phyloP scores from a whole-genome alignment of 2,888 invertebrate species.

The Lapara coniferarum region DNA sequence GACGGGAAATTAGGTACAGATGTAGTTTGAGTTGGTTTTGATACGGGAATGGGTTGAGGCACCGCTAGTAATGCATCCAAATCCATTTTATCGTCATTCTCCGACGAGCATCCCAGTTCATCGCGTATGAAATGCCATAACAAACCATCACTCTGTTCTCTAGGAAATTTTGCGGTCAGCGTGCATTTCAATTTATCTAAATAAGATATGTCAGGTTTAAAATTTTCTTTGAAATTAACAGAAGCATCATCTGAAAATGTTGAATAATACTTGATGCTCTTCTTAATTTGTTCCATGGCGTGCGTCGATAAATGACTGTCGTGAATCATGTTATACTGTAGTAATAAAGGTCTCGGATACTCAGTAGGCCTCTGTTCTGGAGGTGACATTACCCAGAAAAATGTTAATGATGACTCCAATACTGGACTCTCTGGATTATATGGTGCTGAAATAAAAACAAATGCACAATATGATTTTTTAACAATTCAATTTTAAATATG shows the following conservation, averaged over 20 bases:
- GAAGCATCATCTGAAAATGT: slow-evolving; percentile 77
- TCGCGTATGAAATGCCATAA: slow-evolving; percentile 92
- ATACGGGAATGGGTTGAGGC: slow-evolving; percentile 79
- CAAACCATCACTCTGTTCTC: slow-evolving; percentile 89
- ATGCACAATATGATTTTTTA: background rate
- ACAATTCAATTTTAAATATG: background rate
- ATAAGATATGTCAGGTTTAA: slow-evolving; percentile 88
- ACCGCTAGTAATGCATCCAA: slow-evolving; percentile 83
- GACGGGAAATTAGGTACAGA: slow-evolving; percentile 76
- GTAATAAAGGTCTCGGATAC: slow-evolving; percentile 95
- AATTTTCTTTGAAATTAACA: slow-evolving; percentile 83
- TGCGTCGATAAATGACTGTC: slow-evolving; percentile 92
- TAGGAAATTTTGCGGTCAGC: slow-evolving; percentile 90
- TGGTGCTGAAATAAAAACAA: slow-evolving; percentile 85
- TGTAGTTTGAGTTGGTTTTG: slow-evolving; percentile 69
- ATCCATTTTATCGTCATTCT: slow-evolving; percentile 88
- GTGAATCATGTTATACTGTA: slow-evolving; percentile 92
- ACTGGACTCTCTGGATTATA: slow-evolving; percentile 91
- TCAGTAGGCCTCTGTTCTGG: slow-evolving; percentile 96
- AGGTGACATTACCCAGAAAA: slow-evolving; percentile 98
- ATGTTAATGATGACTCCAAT: slow-evolving; percentile 91
- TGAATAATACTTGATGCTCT: slow-evolving; percentile 92
- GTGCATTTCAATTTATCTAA: slow-evolving; percentile 94
- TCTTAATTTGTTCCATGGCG: slow-evolving; percentile 93
- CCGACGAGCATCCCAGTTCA: slow-evolving; percentile 86